Evolutionary conservation across 2,888 invertebrate genomes (phyloP).

Genomic region (Balanococcus diminutus): DNA sequence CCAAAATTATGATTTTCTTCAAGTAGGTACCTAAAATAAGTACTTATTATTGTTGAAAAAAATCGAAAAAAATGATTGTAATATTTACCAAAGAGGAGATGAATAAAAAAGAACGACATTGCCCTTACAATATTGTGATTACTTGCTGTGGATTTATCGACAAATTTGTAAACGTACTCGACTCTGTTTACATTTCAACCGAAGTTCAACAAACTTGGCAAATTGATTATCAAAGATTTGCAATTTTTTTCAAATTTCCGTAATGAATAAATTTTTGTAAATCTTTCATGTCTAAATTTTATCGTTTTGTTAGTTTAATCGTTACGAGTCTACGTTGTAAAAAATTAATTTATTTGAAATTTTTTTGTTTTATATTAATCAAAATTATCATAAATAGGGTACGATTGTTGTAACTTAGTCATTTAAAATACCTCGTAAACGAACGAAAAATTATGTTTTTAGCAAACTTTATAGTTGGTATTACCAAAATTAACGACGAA

Average conservation of each 20-base stretch:
- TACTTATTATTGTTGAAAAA: no score
- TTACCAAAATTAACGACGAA: not conserved
- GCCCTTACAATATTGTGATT: no score
- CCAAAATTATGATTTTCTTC: no score
- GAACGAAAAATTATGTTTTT: not conserved
- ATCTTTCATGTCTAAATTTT: not conserved
- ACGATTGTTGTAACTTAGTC: not conserved
- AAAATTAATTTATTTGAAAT: not conserved
- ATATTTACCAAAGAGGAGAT: no score
- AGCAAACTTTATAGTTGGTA: not conserved
- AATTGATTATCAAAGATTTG: slow-evolving; percentile 17
- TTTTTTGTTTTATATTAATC: not conserved
- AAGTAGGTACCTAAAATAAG: no score
- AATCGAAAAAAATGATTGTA: no score
- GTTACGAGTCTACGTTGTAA: not conserved
- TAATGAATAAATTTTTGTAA: slow-evolving; percentile 25
- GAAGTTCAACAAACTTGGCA: not conserved
- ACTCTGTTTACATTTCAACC: not conserved
- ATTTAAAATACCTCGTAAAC: not conserved
- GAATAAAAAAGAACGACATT: no score
- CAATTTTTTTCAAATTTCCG: slow-evolving; percentile 1
- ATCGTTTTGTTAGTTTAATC: not conserved
- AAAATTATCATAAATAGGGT: not conserved
- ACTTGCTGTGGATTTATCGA: not conserved
- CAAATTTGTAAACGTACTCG: not conserved